Evolutionary conservation across 1,140 invertebrate species (phyloP).

Genomic region (Calephelis nemesis): DNA sequence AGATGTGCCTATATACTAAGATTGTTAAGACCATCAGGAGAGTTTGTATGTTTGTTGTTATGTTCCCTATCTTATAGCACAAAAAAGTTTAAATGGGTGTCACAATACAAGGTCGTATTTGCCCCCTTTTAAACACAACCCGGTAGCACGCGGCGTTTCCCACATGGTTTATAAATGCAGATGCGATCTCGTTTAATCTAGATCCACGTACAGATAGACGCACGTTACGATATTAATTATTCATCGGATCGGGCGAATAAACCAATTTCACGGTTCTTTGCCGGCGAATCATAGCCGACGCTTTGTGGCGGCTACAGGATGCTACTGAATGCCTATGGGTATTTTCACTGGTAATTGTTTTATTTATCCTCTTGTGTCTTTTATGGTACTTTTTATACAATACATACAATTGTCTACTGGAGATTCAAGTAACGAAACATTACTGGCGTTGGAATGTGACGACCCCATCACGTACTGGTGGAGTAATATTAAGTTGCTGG

Average conservation of each 20-base stretch:
- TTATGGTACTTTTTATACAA: neutral
- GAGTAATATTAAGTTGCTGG: no score
- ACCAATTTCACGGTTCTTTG: slow-evolving; percentile 77
- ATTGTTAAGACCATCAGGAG: no score
- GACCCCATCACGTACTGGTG: no score
- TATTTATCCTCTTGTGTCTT: slow-evolving; percentile 14
- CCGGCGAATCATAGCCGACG: slow-evolving; percentile 59
- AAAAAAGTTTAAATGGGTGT: neutral
- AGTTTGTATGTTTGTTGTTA: no score
- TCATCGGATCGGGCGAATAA: slow-evolving; percentile 74
- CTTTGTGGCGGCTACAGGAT: slow-evolving; percentile 44
- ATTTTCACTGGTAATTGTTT: slow-evolving; percentile 15
- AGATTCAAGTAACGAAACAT: no score
- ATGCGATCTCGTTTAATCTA: slow-evolving; percentile 50
- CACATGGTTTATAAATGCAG: slow-evolving; percentile 60
- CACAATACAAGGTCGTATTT: slow-evolving; percentile 2
- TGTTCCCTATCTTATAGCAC: no score
- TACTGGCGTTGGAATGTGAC: no score
- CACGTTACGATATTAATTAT: slow-evolving; percentile 74
- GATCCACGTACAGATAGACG: slow-evolving; percentile 41
- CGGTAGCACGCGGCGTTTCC: slow-evolving; percentile 36
- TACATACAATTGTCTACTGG: no score
- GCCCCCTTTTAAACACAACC: slow-evolving; percentile 9
- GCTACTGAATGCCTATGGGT: slow-evolving; percentile 23
- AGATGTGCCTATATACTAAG: no score